Evolutionary conservation across 2,797 vertebrate genomes (phyloP), one percentile per base, ranked within the genome.

Genomic region (Amblyraja radiata): DNA sequence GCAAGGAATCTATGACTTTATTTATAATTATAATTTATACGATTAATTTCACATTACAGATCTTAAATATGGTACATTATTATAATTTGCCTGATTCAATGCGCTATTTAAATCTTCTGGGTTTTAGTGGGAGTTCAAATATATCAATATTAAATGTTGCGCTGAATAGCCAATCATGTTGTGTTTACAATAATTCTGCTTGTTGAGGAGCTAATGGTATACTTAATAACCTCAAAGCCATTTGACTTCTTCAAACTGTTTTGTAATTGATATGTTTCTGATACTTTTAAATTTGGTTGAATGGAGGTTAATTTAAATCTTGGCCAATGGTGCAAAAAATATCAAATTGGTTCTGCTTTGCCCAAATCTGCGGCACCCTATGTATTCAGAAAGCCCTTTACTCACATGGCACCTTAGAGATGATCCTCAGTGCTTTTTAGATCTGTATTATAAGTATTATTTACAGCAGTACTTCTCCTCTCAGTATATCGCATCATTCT

Each of bases 201-300:
- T 88, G 61, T 65, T 65, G 18, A 88, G 28, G n/a, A 88, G 61
- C 28, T 65, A 88, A 88, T 88, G 83, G 65, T 86, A 28, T 32
- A 86, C 28, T 63, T 86, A 86, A 68, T 88, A 61, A 88, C 13
- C 13, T 88, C 61, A 36, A 88, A 65, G 65, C 28, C 9, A 16
- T 65, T n/a, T 65, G 32, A 88, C 1, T 88, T 65, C 16, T 1
- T 65, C 32, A 88, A 32, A 6, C 14, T 65, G 7, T 21, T 88
- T n/a, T 9, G n/a, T 6, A 65, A 63, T 36, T 6, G 14, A 13
- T 36, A 18, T 65, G 6, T 68, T 65, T 88, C 61, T 65, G 61
- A 6, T 9, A 88, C 61, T 68, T 88, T 65, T 7, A 39, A 25
- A 25, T 4, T 58, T 58, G 28, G 80, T 25, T 83, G 46, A 83